Base-by-base conservation (phyloP, 1,140 invertebrate genomes). In the Drosophila rufa region DNA sequence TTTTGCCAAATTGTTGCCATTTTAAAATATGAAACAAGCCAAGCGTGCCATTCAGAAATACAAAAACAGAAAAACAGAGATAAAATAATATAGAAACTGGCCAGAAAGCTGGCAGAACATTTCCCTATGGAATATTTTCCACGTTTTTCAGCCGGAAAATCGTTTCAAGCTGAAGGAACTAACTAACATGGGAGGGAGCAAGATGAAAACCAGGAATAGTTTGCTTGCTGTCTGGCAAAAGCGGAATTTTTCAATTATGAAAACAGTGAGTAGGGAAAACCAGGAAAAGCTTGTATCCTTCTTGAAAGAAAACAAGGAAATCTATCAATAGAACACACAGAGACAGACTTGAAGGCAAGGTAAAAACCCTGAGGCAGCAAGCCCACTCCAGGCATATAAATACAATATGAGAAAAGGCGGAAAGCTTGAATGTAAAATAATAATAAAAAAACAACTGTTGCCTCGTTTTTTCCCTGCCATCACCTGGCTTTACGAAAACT, bases 1-100 rank as follows among this genome's bases (percentile, higher is more conserved):
- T 50, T 79, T 60, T 83, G 77, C 56, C 73, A 85, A 84, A 84
- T 84, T 84, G 77, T 80, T 77, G 73, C 58, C 71, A 77, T 75
- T 85, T 75, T 73, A 68, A 84, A 85, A 82, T 79, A 56, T 60
- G 64, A 58, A 68, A 75, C 30, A 62, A 47, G 38, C 46, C 42
- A 57, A 57, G 53, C 67, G 40, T 53, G 60, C 15, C 50, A 30
- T 40, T 27, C 25, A 9, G 51, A 55, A 56, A 66, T 59, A 69
- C 45, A 51, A 61, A 75, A 55, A 53, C 53, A 62, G 40, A 48
- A 61, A 75, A 55, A 53, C 53, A 62, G 47, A 70, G 67, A 68
- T 68, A 33, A 38, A 46, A 46, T 46, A 51, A 59, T 48, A 48
- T 30, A 50, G 48, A 60, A 73, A 25, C 46, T 17, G 38, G 19